A percentile compares a stretch with the other conserved stretches of the same genome.
These are phyloP conservation scores for Poecilobothrus nobilitatus DNA, from an alignment of 2,888 invertebrate species.

Conservation along the genomic window DNA sequence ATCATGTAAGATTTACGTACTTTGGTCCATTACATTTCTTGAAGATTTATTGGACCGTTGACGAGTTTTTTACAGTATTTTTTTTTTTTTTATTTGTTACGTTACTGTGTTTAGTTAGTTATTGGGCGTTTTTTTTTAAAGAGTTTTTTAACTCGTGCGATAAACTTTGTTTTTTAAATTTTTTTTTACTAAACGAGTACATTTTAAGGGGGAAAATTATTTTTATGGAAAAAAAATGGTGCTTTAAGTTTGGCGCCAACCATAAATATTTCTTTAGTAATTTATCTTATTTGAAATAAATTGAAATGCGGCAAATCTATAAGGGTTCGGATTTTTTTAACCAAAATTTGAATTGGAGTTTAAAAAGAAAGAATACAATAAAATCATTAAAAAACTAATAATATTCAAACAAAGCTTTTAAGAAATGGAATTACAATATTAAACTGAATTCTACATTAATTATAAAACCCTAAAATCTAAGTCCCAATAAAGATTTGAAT, in stretches of 20 bases:
- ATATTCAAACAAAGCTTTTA: too few relatives aligned
- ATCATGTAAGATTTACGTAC: slow-evolving; percentile 1
- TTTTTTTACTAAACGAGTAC: not conserved
- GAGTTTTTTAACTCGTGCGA: not conserved
- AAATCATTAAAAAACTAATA: too few relatives aligned
- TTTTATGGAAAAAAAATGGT: not conserved
- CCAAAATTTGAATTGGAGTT: too few relatives aligned
- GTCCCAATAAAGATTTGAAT: too few relatives aligned
- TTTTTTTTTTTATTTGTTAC: not conserved
- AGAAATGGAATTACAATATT: too few relatives aligned
- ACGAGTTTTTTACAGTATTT: not conserved
- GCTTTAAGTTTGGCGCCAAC: not conserved
- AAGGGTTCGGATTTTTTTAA: too few relatives aligned
- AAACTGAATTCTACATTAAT: too few relatives aligned
- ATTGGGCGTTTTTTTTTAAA: not conserved
- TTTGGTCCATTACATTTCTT: slow-evolving; percentile 2
- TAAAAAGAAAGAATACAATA: too few relatives aligned
- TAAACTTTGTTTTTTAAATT: not conserved
- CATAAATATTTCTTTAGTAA: not conserved
- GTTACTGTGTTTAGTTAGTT: not conserved
- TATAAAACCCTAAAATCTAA: too few relatives aligned
- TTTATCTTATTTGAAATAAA: too few relatives aligned
- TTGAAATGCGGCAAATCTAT: too few relatives aligned
- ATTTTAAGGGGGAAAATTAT: not conserved
- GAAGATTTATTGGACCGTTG: slow-evolving; percentile 4